These are phyloP conservation scores for Astreopora myriophthalma DNA, from an alignment of 64 coral and sea anemone genomes.

Conservation along the genomic window DNA sequence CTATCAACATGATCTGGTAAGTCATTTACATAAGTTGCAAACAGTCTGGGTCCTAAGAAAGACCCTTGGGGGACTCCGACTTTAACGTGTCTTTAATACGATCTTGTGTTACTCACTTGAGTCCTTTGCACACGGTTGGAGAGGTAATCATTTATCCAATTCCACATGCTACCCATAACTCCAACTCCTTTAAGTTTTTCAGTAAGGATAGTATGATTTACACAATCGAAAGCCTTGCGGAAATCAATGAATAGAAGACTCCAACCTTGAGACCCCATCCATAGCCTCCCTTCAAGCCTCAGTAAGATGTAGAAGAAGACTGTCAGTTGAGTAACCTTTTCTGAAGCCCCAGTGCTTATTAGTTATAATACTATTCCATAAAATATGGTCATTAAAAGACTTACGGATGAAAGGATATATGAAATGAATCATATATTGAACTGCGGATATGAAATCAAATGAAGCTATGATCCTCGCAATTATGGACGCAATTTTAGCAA, in stretches of 20 bases:
- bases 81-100: neutral
- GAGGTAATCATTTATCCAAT: no score
- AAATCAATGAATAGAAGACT: neutral
- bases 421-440: no score
- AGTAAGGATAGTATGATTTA: no score
- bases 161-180: no score
- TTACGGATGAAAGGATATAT: no score
- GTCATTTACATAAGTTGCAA: neutral
- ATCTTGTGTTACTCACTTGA: neutral
- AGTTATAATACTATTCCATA: neutral
- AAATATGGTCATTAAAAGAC: no score
- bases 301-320: conserved; percentile 8
- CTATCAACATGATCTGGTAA: neutral
- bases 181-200: no score
- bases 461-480: no score
- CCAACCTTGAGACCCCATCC: no score
- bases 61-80: neutral
- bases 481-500: no score
- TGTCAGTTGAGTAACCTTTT: conserved; percentile 4
- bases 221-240: neutral
- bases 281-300: neutral
- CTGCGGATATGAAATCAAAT: no score
- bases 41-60: neutral
- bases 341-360: neutral
- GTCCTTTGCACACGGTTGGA: no score